Evolutionary conservation across 2,797 vertebrate genomes (phyloP).

Genomic region (Coracias cyanogaster): DNA sequence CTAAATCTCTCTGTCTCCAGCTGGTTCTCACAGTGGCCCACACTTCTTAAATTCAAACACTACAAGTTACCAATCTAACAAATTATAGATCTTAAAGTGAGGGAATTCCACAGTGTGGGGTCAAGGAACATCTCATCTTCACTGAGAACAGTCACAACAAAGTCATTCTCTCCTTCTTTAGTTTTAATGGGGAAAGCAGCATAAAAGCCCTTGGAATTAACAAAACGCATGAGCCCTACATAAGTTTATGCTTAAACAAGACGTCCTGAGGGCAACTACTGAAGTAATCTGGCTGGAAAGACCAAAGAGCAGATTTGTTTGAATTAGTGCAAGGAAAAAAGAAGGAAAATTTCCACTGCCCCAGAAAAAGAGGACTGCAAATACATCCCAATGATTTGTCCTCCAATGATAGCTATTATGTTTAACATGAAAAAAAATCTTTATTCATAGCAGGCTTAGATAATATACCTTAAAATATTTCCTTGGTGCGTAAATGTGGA

Average conservation of each 20-base stretch:
- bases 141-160: not conserved
- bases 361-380: not conserved
- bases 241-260: conserved; percentile 19
- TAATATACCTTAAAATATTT: conserved; percentile 15
- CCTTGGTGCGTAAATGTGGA: not conserved
- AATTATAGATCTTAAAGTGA: not conserved
- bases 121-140: not conserved
- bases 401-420: not conserved
- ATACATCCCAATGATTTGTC: not conserved
- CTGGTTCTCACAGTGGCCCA: not conserved
- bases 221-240: not conserved
- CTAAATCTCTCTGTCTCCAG: not conserved
- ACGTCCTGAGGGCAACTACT: conserved; percentile 33
- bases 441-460: conserved; percentile 39
- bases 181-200: not conserved
- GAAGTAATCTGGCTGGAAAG: conserved; percentile 42
- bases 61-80: not conserved
- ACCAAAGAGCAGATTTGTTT: conserved; percentile 25
- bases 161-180: not conserved
- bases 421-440: not conserved
- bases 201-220: not conserved
- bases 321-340: not conserved
- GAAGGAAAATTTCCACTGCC: conserved; percentile 31
- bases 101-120: not conserved
- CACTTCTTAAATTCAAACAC: not conserved